These are phyloP conservation scores for Mythimna pallens DNA, from an alignment of 2,888 invertebrate species.

Conservation along the genomic window DNA sequence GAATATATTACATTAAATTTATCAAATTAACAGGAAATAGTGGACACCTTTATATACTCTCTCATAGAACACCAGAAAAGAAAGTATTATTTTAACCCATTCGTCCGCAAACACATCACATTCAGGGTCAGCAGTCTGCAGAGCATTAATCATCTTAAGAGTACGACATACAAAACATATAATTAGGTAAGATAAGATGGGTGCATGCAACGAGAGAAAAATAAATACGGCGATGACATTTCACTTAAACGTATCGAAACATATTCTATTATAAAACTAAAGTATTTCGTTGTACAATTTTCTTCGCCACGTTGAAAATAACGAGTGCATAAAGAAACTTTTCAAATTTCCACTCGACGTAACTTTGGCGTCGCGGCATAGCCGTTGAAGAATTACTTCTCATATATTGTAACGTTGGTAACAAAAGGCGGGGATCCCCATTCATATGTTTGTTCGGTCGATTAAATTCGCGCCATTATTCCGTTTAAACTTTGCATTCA, in stretches of 20 bases:
- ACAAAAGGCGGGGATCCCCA: conserved; percentile 63
- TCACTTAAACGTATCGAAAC: conserved; percentile 33
- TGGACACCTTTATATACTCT: too few species aligned
- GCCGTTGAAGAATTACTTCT: conserved; percentile 66
- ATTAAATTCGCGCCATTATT: conserved; percentile 67
- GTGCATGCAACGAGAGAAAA: conserved; percentile 3
- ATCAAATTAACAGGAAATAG: too few species aligned
- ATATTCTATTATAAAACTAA: conserved; percentile 29
- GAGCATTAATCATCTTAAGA: too few species aligned
- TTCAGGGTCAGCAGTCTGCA: too few species aligned
- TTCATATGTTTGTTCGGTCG: conserved; percentile 70
- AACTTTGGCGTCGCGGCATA: conserved; percentile 55
- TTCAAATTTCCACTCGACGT: conserved; percentile 66
- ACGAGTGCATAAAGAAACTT: conserved; percentile 63
- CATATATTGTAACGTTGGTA: conserved; percentile 65
- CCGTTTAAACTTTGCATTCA: conserved; percentile 62
- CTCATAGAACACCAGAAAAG: too few species aligned
- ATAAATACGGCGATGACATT: conserved; percentile 34
- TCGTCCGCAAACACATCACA: too few species aligned
- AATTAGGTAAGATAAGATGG: too few species aligned
- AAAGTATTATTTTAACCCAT: too few species aligned
- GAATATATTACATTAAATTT: too few species aligned
- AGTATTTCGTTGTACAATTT: conserved; percentile 50
- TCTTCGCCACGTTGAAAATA: conserved; percentile 49
- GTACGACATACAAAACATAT: too few species aligned